Percentiles rank a stretch among this genome's conserved stretches.
These are phyloP conservation scores for Ailuropoda melanoleuca DNA, from an alignment of 2,113 vertebrate species.

Conservation along the genomic window DNA sequence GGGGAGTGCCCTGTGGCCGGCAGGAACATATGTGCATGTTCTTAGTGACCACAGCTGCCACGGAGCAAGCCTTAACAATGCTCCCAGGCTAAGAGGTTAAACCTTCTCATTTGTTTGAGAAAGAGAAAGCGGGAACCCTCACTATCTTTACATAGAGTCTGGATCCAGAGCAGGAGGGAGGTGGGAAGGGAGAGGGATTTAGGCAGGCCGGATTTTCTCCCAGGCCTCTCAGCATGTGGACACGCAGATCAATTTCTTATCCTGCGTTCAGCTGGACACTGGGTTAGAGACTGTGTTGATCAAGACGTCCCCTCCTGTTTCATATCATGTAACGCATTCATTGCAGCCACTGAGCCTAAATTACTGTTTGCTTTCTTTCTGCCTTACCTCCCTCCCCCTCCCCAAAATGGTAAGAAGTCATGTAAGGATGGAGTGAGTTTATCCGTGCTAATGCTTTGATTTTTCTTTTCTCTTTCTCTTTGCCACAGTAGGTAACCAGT, in stretches of 20 bases:
- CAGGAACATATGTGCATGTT: slow-evolving; percentile 1
- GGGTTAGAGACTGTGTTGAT: slow-evolving; percentile 84
- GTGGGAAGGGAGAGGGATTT: slow-evolving; percentile 80
- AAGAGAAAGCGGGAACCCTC: slow-evolving; percentile 47
- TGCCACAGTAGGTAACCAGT: slow-evolving; percentile 96
- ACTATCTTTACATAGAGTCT: slow-evolving; percentile 58
- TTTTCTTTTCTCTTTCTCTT: slow-evolving; percentile 84
- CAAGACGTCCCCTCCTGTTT: slow-evolving; percentile 86
- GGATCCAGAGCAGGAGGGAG: slow-evolving; percentile 75
- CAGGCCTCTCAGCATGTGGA: slow-evolving; percentile 85
- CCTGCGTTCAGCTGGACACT: slow-evolving; percentile 89
- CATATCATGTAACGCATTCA: slow-evolving; percentile 83
- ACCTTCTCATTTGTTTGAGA: slow-evolving; percentile 73
- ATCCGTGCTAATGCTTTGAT: slow-evolving; percentile 89
- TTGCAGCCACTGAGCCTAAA: slow-evolving; percentile 86
- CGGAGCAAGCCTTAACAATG: neutral
- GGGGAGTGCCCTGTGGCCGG: neutral
- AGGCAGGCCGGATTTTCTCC: slow-evolving; percentile 81
- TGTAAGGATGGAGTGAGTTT: slow-evolving; percentile 87
- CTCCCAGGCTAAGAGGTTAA: slow-evolving; percentile 43
- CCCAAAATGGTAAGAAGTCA: slow-evolving; percentile 82
- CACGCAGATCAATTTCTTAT: slow-evolving; percentile 86
- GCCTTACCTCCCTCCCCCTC: slow-evolving; percentile 66
- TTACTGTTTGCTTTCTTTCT: slow-evolving; percentile 83
- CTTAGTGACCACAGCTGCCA: slow-evolving; percentile 44